Evolutionary conservation across 2,113 vertebrate species (phyloP), one percentile per base, ranked within the genome.

Genomic region (Psittacula cyanocephala): DNA sequence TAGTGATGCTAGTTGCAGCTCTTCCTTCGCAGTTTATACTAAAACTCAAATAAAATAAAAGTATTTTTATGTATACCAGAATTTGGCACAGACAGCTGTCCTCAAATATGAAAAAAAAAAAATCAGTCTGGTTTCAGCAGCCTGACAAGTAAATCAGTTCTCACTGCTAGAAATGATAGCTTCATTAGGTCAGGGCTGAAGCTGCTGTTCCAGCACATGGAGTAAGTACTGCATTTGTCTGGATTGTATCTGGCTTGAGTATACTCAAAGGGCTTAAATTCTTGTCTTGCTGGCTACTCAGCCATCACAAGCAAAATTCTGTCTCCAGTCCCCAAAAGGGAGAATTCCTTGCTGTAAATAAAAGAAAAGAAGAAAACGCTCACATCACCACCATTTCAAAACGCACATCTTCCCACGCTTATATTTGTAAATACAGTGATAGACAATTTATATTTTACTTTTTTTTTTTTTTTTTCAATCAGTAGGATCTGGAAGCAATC

Each of bases 121-220:
- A 57, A 33, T 4, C 31, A 57, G 22, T 82, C 79, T 92, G 72
- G 62, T 44, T 72, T 91, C 87, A 82, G 80, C 69, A 91, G 77
- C 44, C 53, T 89, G 95, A 96, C 96, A 95, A 93, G 85, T 60
- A 81, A 93, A 88, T 94, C 49, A 59, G 77, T 88, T 96, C 70
- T 95, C 60, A 14, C 89, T 94, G 53, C 74, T 86, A 89, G 50
- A 94, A 96, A 91, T 19, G 81, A 95, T 77, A 93, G 71, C 63
- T 84, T 93, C 86, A 69, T 96, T 85, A 97, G 95, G 86, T 96
- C 95, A 95, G 95, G 55, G 84, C 70, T 96, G 85, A 95, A 81
- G 53, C 62, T 89, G 87, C 76, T 72, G 80, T 85, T 91, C 75
- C 92, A 97, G 91, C 69, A 90, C 83, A 86, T 20, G 69, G 82